Conservation (phyloP, 2,888 invertebrate species). For the Octodonta nipae region DNA sequence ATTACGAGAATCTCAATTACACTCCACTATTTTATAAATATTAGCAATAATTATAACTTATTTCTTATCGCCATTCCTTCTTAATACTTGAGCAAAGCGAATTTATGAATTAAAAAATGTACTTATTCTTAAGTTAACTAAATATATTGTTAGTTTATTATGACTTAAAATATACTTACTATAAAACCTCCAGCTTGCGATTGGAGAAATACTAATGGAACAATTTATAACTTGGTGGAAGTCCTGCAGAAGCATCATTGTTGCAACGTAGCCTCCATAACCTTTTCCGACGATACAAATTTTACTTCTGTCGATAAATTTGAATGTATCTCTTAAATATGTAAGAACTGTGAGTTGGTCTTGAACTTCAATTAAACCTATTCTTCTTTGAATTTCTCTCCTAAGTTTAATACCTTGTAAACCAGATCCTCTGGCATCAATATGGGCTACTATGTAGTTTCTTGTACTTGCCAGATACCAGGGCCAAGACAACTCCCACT, state of each 20-base stretch:
- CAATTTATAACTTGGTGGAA: slow-evolving; percentile 66
- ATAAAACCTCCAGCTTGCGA: slow-evolving; percentile 70
- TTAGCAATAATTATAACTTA: too few species aligned
- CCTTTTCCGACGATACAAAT: slow-evolving; percentile 80
- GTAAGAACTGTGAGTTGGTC: slow-evolving; percentile 49
- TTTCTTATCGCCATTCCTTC: too few species aligned
- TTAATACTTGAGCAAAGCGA: too few species aligned
- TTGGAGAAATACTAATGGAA: slow-evolving; percentile 74
- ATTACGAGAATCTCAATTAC: too few species aligned
- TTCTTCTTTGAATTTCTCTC: slow-evolving; percentile 54
- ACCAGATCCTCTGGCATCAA: slow-evolving; percentile 80
- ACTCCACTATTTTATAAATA: too few species aligned
- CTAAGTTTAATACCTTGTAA: slow-evolving; percentile 39
- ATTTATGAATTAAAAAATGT: too few species aligned
- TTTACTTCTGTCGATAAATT: slow-evolving; percentile 66
- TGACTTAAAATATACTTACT: slow-evolving; percentile 43
- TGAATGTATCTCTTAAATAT: slow-evolving; percentile 65
- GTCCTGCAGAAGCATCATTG: slow-evolving; percentile 67
- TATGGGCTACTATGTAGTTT: slow-evolving; percentile 74
- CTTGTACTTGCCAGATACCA: slow-evolving; percentile 71
- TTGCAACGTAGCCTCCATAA: slow-evolving; percentile 77
- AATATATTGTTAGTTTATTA: too few species aligned
- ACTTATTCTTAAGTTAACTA: too few species aligned
- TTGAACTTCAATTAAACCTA: slow-evolving; percentile 50
- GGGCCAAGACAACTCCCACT: slow-evolving; percentile 68